Conservation (phyloP, 2,797 vertebrate genomes). For the Rhabdophis nuchalis region DNA sequence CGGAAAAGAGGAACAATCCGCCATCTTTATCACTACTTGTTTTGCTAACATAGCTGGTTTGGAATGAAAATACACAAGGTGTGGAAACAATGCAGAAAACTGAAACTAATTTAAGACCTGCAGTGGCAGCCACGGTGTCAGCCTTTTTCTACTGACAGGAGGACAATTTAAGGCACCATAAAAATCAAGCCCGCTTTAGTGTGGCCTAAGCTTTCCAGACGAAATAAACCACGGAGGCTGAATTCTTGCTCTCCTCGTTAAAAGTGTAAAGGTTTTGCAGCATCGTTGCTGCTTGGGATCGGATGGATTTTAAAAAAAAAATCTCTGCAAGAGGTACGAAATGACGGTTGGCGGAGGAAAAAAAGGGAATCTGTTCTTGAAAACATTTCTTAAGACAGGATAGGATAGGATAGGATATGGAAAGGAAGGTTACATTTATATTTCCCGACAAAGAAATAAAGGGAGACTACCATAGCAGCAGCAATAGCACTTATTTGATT, state of each 20-base stretch:
- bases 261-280: neutral
- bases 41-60: neutral
- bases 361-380: neutral
- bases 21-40: neutral
- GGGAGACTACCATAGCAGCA: no score
- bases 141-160: neutral
- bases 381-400: neutral
- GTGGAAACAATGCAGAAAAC: neutral
- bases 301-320: neutral
- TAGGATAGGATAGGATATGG: neutral
- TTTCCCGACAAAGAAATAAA: no score
- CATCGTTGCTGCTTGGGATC: neutral
- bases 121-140: neutral
- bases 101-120: neutral
- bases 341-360: neutral
- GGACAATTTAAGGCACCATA: neutral
- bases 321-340: neutral
- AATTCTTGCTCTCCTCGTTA: neutral
- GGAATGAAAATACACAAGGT: neutral
- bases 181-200: neutral
- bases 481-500: no score
- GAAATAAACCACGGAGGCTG: neutral
- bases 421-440: no score
- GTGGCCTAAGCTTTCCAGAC: neutral
- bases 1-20: neutral